Percentiles rank a stretch among this genome's conserved stretches.
Evolutionary conservation across 1,140 invertebrate genomes (phyloP).

Genomic region (Rhyzopertha dominica): DNA sequence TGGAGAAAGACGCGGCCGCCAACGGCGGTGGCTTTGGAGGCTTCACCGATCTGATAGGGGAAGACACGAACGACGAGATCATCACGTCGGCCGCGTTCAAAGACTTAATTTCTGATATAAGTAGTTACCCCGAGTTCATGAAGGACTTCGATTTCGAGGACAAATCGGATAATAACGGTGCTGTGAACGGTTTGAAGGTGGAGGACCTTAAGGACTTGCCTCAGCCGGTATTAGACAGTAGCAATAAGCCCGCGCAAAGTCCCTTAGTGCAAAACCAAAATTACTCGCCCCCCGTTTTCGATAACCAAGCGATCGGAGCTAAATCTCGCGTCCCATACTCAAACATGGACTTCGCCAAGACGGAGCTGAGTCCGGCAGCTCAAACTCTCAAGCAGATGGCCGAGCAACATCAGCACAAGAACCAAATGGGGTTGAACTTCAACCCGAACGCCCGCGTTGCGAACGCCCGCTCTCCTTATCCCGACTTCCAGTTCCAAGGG

Average conservation of each 20-base stretch:
- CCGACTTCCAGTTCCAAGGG: constrained; percentile 49
- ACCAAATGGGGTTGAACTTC: constrained; percentile 52
- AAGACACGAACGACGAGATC: constrained; percentile 76
- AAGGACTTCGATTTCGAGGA: constrained; percentile 76
- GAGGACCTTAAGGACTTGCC: constrained; percentile 45
- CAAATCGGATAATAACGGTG: constrained; percentile 18
- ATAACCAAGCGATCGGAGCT: constrained; percentile 36
- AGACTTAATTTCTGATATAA: constrained; percentile 82
- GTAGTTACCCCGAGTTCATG: constrained; percentile 77
- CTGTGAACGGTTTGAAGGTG: constrained; percentile 50
- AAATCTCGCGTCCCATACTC: constrained; percentile 43
- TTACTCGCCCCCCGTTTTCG: constrained; percentile 49
- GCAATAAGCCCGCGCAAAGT: constrained; percentile 31
- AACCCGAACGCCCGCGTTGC: constrained; percentile 40
- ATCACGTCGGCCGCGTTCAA: constrained; percentile 78
- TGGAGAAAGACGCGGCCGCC: constrained; percentile 73
- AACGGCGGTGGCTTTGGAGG: constrained; percentile 68
- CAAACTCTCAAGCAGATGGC: constrained; percentile 95
- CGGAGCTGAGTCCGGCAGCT: constrained; percentile 79
- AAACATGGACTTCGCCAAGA: constrained; percentile 53
- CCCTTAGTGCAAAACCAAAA: constrained; percentile 41
- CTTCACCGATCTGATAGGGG: constrained; percentile 74
- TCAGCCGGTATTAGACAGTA: constrained; percentile 19
- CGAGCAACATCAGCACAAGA: constrained; percentile 90
- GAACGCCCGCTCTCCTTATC: constrained; percentile 49